Evolutionary conservation across 2,888 invertebrate genomes (phyloP), one percentile per base, ranked within the genome.

Genomic region (Tenthredo mesomela): DNA sequence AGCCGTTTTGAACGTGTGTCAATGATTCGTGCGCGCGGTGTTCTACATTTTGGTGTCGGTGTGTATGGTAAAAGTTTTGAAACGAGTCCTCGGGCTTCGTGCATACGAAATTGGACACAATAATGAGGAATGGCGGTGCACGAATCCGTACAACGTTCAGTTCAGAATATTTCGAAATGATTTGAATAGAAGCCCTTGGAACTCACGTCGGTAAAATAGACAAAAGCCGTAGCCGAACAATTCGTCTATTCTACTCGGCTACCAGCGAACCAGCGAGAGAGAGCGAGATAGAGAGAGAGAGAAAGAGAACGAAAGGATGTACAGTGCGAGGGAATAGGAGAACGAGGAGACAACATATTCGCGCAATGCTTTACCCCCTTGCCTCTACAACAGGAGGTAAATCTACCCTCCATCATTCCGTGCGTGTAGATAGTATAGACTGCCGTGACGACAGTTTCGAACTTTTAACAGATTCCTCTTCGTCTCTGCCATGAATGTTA

Each of bases 131-230:
- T 88, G 88, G 86, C 89, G 89, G 88, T 90, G 89, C 89, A 89
- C 89, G 91, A 91, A 91, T 91, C 90, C 90, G 88, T 91, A 91
- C 89, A 91, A 91, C 89, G 88, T 90, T 89, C 90, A 90, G 89
- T 89, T 88, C 90, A 89, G 90, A 91, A 91, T 91, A 91, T 91
- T 91, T 91, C 88, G 89, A 88, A 88, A 88, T 89, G 65, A 82
- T 82, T 87, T 90, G 89, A 89, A 91, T 91, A 88, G 92, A 92
- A 92, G 91, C 92, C 91, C 90, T 91, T 91, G 91, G 91, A 92
- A 92, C 91, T 92, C 82, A 82, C 80, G 82, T 82, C 90, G 89
- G 92, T 91, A 91, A 91, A 92, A 92, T 91, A 92, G 92, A 92
- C 92, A 92, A 92, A 92, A 92, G 92, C 91, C 90, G 67, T 67